These are phyloP conservation scores for Tigriopus californicus DNA, from an alignment of 2,888 invertebrate genomes.

Conservation along the genomic window DNA sequence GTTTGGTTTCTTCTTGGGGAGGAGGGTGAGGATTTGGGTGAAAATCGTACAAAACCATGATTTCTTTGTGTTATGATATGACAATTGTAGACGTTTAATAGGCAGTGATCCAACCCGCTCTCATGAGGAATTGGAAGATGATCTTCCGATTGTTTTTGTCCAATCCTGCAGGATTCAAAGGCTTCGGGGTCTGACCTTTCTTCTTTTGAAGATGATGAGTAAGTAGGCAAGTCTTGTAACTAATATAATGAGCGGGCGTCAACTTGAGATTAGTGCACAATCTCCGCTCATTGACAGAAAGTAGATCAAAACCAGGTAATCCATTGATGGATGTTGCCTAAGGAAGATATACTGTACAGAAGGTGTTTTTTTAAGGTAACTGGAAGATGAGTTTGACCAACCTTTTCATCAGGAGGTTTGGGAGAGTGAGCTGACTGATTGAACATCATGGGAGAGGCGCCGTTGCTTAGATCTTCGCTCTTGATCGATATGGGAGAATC, in stretches of 20 bases:
- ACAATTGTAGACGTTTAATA: conserved; percentile 3
- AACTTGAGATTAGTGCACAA: conserved; percentile 55
- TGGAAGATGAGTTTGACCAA: not conserved
- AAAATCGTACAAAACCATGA: no score
- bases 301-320: conserved; percentile 13
- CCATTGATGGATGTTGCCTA: not conserved
- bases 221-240: conserved; percentile 65
- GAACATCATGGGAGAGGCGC: not conserved
- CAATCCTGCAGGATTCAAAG: conserved; percentile 31
- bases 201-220: conserved; percentile 33
- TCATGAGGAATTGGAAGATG: conserved; percentile 36
- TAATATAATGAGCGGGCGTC: conserved; percentile 68
- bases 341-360: not conserved
- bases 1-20: no score
- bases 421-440: not conserved
- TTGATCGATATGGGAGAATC: not conserved
- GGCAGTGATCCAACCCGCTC: conserved; percentile 37
- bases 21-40: no score
- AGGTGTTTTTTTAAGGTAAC: not conserved
- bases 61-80: no score
- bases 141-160: conserved; percentile 34
- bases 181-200: conserved; percentile 27
- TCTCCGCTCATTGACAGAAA: conserved; percentile 22
- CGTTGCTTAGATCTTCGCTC: not conserved
- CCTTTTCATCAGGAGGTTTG: not conserved